phyloP scores from a whole-genome alignment of 2,888 invertebrate species.

The Drosophila formosana region DNA sequence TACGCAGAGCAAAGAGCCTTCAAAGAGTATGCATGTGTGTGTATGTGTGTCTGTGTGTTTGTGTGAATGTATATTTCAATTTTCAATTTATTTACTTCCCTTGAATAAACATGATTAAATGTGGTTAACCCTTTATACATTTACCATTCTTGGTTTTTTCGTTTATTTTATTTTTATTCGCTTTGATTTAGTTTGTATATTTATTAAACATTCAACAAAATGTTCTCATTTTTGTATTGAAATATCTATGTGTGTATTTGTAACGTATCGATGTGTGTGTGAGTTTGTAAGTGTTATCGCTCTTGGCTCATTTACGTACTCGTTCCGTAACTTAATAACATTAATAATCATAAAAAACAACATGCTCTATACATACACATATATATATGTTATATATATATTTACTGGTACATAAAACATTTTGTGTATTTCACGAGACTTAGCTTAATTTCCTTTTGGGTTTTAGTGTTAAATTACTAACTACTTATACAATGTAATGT shows the following conservation, averaged over 20 bases:
- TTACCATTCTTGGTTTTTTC: slow-evolving; percentile 26
- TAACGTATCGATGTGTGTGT: slow-evolving; percentile 27
- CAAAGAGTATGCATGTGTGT: slow-evolving; percentile 23
- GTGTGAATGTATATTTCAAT: slow-evolving; percentile 44
- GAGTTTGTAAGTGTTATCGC: slow-evolving; percentile 7
- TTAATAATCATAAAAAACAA: slow-evolving; percentile 67
- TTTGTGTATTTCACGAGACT: slow-evolving; percentile 40
- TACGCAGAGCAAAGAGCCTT: slow-evolving; percentile 41
- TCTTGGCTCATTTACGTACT: slow-evolving; percentile 44
- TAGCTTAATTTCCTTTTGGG: slow-evolving; percentile 50
- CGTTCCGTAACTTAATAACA: slow-evolving; percentile 65
- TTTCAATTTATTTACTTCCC: slow-evolving; percentile 45
- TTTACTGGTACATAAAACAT: slow-evolving; percentile 51
- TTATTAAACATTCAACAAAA: slow-evolving; percentile 68
- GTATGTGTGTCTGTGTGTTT: slow-evolving; percentile 3
- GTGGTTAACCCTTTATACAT: slow-evolving; percentile 36
- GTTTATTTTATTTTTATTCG: slow-evolving; percentile 22
- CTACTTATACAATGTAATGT: slow-evolving; percentile 85
- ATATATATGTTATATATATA: slow-evolving; percentile 16
- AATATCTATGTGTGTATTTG: slow-evolving; percentile 29
- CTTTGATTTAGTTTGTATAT: slow-evolving; percentile 55
- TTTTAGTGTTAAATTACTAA: slow-evolving; percentile 83
- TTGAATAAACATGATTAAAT: slow-evolving; percentile 26
- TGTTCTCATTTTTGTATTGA: slow-evolving; percentile 45
- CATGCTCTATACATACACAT: slow-evolving; percentile 69